Conservation (phyloP, 2,113 vertebrate species). For the Ptyas mucosa region DNA sequence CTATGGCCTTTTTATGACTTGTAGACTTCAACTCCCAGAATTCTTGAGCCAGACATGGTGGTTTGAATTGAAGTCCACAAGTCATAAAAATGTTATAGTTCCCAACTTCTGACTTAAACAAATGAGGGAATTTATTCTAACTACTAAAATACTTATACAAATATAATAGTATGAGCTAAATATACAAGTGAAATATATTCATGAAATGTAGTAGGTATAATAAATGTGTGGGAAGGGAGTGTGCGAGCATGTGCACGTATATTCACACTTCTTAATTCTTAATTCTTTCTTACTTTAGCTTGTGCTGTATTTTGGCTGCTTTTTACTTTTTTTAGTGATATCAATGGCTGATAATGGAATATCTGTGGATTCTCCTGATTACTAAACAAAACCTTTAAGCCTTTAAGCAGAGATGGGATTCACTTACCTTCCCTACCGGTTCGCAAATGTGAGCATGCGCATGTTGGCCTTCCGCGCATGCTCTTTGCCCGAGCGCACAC, state of each 20-base stretch:
- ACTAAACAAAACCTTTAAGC: neutral
- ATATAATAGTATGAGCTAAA: neutral
- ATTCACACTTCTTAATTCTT: neutral
- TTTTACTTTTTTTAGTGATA: neutral
- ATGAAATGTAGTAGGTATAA: neutral
- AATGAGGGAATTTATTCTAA: neutral
- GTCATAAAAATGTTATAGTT: neutral
- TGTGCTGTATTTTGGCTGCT: neutral
- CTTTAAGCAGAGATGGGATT: neutral
- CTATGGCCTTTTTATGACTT: neutral
- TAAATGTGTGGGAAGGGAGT: neutral
- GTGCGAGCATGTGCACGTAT: neutral
- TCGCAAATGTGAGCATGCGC: too few species aligned
- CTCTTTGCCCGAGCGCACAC: too few species aligned
- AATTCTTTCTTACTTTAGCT: neutral
- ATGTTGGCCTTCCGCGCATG: too few species aligned
- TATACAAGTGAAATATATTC: neutral
- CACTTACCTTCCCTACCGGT: too few species aligned
- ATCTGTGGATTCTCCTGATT: neutral
- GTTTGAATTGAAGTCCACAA: neutral
- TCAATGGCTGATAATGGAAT: neutral
- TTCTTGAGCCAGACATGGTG: neutral
- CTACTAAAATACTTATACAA: neutral
- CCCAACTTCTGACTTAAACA: neutral
- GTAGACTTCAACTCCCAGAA: neutral